These are phyloP conservation scores for Adela reaumurella DNA, from an alignment of 2,888 invertebrate genomes.

Conservation along the genomic window DNA sequence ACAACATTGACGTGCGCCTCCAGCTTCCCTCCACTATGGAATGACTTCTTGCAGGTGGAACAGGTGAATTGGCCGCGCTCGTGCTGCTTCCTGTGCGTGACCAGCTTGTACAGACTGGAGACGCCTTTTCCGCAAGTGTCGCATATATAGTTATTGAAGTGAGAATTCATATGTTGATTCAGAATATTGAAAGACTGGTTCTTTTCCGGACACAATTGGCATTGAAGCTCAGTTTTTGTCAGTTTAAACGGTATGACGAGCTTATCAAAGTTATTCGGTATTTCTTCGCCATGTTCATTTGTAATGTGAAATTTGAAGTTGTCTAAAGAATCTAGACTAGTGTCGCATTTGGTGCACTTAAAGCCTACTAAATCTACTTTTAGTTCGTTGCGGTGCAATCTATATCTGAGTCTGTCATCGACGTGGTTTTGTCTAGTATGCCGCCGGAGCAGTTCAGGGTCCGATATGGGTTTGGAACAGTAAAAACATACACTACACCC, in stretches of 20 bases:
- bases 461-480: not conserved
- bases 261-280: slow-evolving; percentile 23
- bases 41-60: slow-evolving; percentile 12
- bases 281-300: slow-evolving; percentile 16
- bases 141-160: slow-evolving; percentile 36
- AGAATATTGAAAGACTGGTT: not conserved
- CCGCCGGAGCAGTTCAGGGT: not conserved
- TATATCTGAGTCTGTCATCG: not conserved
- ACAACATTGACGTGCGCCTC: slow-evolving; percentile 14
- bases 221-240: slow-evolving; percentile 16
- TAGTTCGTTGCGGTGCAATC: slow-evolving; percentile 6
- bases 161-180: slow-evolving; percentile 40
- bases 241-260: slow-evolving; percentile 28
- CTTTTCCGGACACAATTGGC: slow-evolving; percentile 8
- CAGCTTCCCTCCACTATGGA: slow-evolving; percentile 10
- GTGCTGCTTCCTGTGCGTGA: slow-evolving; percentile 8
- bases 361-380: slow-evolving; percentile 30
- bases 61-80: slow-evolving; percentile 16
- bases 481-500: not conserved
- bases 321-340: slow-evolving; percentile 16
- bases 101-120: slow-evolving; percentile 5
- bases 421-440: not conserved
- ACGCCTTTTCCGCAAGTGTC: slow-evolving; percentile 36
- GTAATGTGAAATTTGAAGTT: slow-evolving; percentile 21
- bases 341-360: slow-evolving; percentile 23